Conservation (phyloP, 2,888 invertebrate genomes). For the Caenorhabditis doughertyi region DNA sequence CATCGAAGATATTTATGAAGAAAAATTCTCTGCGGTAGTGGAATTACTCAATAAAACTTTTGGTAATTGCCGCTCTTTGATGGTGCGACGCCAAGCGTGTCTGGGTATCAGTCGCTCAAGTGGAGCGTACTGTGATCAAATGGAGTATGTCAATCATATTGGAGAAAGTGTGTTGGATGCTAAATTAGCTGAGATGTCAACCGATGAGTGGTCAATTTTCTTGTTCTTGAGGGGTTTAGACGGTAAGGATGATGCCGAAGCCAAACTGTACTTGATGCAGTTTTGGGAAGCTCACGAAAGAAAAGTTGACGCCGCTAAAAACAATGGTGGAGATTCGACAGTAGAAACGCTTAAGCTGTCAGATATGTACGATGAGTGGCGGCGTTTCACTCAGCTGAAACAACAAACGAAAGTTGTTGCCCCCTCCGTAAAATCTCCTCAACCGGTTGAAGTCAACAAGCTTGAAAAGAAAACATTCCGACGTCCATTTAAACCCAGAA, state of each 20-base stretch:
- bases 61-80: background rate
- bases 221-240: conserved; percentile 9
- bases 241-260: background rate
- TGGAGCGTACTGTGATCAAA: background rate
- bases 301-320: background rate
- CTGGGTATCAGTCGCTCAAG: background rate
- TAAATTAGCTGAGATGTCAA: background rate
- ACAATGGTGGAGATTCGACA: no score
- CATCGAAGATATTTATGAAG: background rate
- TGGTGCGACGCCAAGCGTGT: background rate
- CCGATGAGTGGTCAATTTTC: background rate
- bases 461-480: background rate
- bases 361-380: conserved; percentile 2
- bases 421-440: no score
- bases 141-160: background rate
- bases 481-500: background rate
- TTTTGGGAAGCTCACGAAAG: background rate
- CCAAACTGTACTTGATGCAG: background rate
- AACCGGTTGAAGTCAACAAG: background rate
- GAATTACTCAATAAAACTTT: background rate
- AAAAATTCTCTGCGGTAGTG: background rate
- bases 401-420: background rate
- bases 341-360: no score
- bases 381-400: background rate
- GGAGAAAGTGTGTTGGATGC: background rate